phyloP scores from a whole-genome alignment of 2,888 invertebrate genomes.

The Stomorhina lunata region DNA sequence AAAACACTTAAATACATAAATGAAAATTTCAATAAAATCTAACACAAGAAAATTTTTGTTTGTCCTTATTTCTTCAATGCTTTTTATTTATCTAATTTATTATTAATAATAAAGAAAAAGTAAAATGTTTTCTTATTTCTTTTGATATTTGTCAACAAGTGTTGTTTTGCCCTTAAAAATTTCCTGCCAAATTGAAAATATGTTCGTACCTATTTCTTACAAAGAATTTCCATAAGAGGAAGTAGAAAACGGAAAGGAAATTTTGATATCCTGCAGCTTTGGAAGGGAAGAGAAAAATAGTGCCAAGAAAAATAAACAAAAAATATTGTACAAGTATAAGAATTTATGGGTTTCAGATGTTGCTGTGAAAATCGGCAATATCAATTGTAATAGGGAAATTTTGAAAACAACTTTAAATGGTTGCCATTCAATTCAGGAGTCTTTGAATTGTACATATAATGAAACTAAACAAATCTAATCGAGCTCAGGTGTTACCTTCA shows the following conservation, averaged over 20 bases:
- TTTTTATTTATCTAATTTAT: not conserved
- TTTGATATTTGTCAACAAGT: conserved; percentile 30
- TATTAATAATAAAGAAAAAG: conserved; percentile 4
- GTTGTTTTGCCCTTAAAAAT: not conserved
- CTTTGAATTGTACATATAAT: too few relatives aligned
- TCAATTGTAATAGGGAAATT: too few relatives aligned
- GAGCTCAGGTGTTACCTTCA: too few relatives aligned
- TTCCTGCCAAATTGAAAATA: not conserved
- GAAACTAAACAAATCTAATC: too few relatives aligned
- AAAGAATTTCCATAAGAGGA: not conserved
- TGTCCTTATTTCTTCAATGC: not conserved
- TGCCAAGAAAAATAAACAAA: conserved; percentile 34
- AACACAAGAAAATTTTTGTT: not conserved
- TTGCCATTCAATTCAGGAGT: too few relatives aligned
- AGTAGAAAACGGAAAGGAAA: conserved; percentile 13
- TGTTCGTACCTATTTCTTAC: not conserved
- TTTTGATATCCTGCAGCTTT: conserved; percentile 52
- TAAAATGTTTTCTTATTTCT: too few relatives aligned
- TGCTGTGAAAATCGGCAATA: not conserved
- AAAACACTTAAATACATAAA: not conserved
- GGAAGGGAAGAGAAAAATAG: not conserved
- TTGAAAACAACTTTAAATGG: too few relatives aligned
- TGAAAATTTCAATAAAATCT: conserved; percentile 20
- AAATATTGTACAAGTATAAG: not conserved
- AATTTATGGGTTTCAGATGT: not conserved